Percentiles rank a stretch among this genome's conserved stretches.
Evolutionary conservation across 2,888 invertebrate species (phyloP).

Genomic region (Lordiphosa andalusiaca): DNA sequence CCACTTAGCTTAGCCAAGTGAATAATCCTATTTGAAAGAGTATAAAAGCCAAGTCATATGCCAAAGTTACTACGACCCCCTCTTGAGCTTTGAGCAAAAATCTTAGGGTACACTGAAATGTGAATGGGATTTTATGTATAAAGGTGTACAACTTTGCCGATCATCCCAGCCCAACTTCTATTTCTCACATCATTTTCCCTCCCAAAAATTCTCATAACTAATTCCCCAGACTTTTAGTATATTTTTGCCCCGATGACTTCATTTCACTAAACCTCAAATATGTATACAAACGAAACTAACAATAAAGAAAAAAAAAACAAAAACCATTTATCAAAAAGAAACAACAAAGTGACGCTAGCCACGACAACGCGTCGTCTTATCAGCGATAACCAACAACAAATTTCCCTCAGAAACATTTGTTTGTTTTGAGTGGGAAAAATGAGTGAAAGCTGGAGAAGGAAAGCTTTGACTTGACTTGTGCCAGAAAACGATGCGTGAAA

Average conservation of each 20-base stretch:
- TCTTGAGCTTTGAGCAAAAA: no score
- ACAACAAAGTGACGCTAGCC: slow-evolving; percentile 42
- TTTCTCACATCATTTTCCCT: no score
- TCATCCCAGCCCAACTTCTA: no score
- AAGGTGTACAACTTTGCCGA: no score
- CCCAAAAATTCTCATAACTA: no score
- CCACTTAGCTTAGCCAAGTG: no score
- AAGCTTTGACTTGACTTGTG: slow-evolving; percentile 11
- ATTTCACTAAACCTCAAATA: slow-evolving; percentile 37
- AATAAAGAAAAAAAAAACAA: slow-evolving; percentile 52
- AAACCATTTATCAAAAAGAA: slow-evolving; percentile 60
- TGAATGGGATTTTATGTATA: no score
- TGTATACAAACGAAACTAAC: slow-evolving; percentile 26
- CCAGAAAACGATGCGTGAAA: slow-evolving; percentile 60
- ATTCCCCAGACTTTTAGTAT: slow-evolving; percentile 17
- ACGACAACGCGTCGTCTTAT: slow-evolving; percentile 45
- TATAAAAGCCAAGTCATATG: no score
- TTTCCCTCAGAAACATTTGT: slow-evolving; percentile 30
- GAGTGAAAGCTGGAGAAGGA: background rate
- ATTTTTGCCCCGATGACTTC: slow-evolving; percentile 67
- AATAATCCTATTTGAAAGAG: no score
- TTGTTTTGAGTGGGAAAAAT: slow-evolving; percentile 58
- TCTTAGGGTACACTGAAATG: no score
- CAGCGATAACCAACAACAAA: slow-evolving; percentile 9
- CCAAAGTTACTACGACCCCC: no score